Base-by-base conservation (phyloP, 35 echinoderm and acorn worm species). In the Acanthaster planci region DNA sequence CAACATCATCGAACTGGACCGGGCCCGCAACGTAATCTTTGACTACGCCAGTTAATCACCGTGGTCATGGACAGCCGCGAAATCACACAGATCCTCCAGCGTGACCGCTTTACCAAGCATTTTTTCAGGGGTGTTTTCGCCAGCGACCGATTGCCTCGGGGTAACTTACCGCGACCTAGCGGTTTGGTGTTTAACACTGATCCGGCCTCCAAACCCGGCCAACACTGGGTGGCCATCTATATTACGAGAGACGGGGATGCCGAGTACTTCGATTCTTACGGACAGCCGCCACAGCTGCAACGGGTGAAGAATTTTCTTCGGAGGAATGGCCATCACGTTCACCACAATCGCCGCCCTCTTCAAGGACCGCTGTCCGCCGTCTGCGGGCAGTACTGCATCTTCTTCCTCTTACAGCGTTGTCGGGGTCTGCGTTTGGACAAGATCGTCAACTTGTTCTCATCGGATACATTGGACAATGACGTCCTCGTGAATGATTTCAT, bases 71-170 rank as follows among this genome's bases (percentile, higher is more conserved):
- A 90, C 78, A 86, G 60, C 36, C 42, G 77, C 19, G 40, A 90
- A 51, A 77, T 90, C 21, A 39, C 18, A 7, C n/a, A 42, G 0
- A 39, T 79, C 9, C 15, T 85, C 19, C 29, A 36, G 0, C 7
- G 29, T 31, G 81, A 90, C 27, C 29, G 26, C 27, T 67, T 84
- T n/a, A 39, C 51, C 14, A 8, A 60, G 50, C 12, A n/a, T 0
- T 53, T 64, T 7, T 93, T 88, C 77, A 50, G 72, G 32, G 85
- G 86, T 0, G 80, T 88, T 15, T 93, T 78, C 84, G 55, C 91
- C 30, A 77, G 50, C n/a, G 80, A 88, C 54, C 34, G 39, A 42
- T 26, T 88, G 35, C 30, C 47, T n/a, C 17, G 67, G 38, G 26
- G 68, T 3, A 37, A 55, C 14, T 15, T 34, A 7, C 58, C 21